Conservation (phyloP, 1,140 invertebrate genomes). For the Asobara japonica region DNA sequence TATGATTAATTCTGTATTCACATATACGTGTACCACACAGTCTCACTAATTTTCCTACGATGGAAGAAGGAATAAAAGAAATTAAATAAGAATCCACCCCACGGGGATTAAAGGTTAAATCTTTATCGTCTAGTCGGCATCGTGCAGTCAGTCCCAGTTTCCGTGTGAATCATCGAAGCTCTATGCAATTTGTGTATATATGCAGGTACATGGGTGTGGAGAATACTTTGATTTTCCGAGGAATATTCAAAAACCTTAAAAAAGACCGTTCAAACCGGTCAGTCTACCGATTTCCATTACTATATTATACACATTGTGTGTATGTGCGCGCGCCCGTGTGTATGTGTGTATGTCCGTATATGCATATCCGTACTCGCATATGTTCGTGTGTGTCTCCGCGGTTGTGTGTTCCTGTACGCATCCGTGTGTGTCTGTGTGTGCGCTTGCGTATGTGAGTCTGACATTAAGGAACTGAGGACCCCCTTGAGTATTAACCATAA, state of each 20-base stretch:
- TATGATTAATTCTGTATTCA: slow-evolving; percentile 9
- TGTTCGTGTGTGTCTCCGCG: no score
- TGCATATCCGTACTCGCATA: no score
- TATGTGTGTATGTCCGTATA: no score
- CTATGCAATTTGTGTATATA: not conserved
- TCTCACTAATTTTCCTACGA: not conserved
- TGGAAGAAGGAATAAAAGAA: not conserved
- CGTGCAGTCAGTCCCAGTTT: slow-evolving; percentile 9
- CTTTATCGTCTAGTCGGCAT: slow-evolving; percentile 22
- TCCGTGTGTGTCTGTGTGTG: no score
- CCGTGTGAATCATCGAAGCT: slow-evolving; percentile 15
- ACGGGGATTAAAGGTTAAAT: slow-evolving; percentile 13
- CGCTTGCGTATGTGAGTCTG: no score
- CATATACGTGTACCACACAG: not conserved
- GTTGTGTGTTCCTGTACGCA: no score
- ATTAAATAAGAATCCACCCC: not conserved
- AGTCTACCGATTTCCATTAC: no score
- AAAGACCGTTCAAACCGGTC: no score
- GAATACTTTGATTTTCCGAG: not conserved
- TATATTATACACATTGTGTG: no score
- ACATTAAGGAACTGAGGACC: no score
- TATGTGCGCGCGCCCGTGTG: no score
- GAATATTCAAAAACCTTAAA: not conserved
- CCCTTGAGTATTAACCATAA: no score
- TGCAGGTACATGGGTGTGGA: not conserved